phyloP scores from a whole-genome alignment of 1,140 invertebrate species.

The Eurosta solidaginis region DNA sequence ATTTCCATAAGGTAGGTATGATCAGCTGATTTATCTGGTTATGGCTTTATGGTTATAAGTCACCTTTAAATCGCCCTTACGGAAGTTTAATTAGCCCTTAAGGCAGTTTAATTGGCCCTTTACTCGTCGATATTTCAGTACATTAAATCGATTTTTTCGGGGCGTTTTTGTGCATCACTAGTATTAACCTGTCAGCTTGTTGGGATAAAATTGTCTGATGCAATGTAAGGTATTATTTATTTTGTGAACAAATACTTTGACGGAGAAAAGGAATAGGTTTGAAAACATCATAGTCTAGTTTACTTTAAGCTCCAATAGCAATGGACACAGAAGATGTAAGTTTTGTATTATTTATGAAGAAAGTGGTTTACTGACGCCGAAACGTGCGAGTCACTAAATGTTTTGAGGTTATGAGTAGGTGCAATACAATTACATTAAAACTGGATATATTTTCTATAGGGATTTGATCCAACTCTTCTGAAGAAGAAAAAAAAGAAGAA shows the following conservation, averaged over 20 bases:
- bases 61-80: too few species aligned
- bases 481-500: slow-evolving; percentile 98
- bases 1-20: too few species aligned
- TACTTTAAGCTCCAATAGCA: slow-evolving; percentile 4
- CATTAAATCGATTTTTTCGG: too few species aligned
- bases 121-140: too few species aligned
- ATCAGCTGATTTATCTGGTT: too few species aligned
- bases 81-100: too few species aligned
- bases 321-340: slow-evolving; percentile 57
- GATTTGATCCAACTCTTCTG: slow-evolving; percentile 80
- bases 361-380: not conserved
- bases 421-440: not conserved
- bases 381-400: slow-evolving; percentile 9
- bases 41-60: too few species aligned
- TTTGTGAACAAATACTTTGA: not conserved
- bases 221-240: slow-evolving; percentile 3
- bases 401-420: slow-evolving; percentile 48
- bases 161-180: too few species aligned
- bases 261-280: not conserved
- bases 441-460: slow-evolving; percentile 60
- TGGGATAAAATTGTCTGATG: slow-evolving; percentile 32
- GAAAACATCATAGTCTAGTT: not conserved
- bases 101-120: too few species aligned
- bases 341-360: slow-evolving; percentile 19
- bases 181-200: slow-evolving; percentile 25